Percentiles rank a stretch among this genome's conserved stretches.
Evolutionary conservation across 2,113 vertebrate genomes (phyloP).

Genomic region (Pyxicephalus adspersus): DNA sequence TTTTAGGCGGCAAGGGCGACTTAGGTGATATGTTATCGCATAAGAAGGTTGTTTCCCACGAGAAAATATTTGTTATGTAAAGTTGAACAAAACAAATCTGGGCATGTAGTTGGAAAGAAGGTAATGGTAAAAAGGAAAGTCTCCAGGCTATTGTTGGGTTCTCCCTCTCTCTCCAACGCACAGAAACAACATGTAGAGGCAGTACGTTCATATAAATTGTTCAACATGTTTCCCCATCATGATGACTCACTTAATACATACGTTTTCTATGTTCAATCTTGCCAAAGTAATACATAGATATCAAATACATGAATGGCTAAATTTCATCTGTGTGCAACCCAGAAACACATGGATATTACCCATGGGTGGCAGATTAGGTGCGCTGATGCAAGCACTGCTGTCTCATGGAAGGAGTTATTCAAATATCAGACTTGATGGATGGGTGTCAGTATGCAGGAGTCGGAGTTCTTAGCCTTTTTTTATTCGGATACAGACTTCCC

Average conservation of each 20-base stretch:
- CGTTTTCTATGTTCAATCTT: too few relatives aligned
- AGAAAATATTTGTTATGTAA: slow-evolving; percentile 16
- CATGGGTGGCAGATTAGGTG: too few relatives aligned
- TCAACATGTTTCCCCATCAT: background rate
- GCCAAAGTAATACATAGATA: too few relatives aligned
- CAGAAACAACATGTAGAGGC: slow-evolving; percentile 10
- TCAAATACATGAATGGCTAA: too few relatives aligned
- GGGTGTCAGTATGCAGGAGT: too few relatives aligned
- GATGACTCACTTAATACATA: background rate
- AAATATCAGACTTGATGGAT: too few relatives aligned
- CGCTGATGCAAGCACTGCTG: too few relatives aligned
- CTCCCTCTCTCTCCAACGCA: background rate
- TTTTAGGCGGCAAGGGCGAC: background rate
- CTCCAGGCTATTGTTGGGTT: slow-evolving; percentile 25
- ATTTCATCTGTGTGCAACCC: background rate
- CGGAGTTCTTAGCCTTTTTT: too few relatives aligned
- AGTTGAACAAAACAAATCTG: background rate
- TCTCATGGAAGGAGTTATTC: too few relatives aligned
- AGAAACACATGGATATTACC: background rate
- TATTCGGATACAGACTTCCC: too few relatives aligned
- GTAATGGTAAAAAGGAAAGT: background rate
- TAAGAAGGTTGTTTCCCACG: slow-evolving; percentile 2
- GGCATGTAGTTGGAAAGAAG: background rate
- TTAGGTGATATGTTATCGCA: background rate
- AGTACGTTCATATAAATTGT: background rate